These are phyloP conservation scores for Xiphophorus maculatus DNA, from an alignment of 2,113 vertebrate genomes.

Conservation along the genomic window DNA sequence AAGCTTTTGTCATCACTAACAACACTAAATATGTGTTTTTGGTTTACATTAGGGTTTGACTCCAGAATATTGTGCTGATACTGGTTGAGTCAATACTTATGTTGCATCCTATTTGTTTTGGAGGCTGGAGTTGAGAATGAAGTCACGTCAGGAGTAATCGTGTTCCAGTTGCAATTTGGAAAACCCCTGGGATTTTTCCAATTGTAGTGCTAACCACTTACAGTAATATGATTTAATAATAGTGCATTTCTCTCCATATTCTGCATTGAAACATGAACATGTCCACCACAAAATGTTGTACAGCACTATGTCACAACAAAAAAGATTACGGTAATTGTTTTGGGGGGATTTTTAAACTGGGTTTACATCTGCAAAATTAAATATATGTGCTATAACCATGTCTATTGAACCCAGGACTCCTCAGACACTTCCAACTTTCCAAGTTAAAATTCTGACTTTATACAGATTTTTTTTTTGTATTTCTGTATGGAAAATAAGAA, in stretches of 20 bases:
- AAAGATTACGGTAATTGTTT: too few species aligned
- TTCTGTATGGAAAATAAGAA: background rate
- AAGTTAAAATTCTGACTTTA: background rate
- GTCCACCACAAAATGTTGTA: too few species aligned
- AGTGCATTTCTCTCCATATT: background rate
- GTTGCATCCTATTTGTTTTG: background rate
- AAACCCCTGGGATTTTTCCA: background rate
- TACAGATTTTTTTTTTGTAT: background rate
- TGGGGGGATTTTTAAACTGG: too few species aligned
- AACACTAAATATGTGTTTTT: conserved; percentile 39
- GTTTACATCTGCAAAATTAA: too few species aligned
- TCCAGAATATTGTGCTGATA: conserved; percentile 34
- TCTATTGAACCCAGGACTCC: background rate
- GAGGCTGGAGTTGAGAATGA: background rate
- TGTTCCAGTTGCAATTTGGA: background rate
- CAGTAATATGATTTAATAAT: background rate
- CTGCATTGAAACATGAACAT: too few species aligned
- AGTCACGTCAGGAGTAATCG: background rate
- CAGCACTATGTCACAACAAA: too few species aligned
- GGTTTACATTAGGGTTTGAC: conserved; percentile 30
- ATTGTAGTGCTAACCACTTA: background rate
- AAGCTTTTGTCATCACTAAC: conserved; percentile 56
- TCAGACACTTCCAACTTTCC: background rate
- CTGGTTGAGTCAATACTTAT: conserved; percentile 16
- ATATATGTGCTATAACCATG: background rate